Base-by-base conservation (phyloP, 2,113 vertebrate species). In the Chaetorhynchus papuensis region DNA sequence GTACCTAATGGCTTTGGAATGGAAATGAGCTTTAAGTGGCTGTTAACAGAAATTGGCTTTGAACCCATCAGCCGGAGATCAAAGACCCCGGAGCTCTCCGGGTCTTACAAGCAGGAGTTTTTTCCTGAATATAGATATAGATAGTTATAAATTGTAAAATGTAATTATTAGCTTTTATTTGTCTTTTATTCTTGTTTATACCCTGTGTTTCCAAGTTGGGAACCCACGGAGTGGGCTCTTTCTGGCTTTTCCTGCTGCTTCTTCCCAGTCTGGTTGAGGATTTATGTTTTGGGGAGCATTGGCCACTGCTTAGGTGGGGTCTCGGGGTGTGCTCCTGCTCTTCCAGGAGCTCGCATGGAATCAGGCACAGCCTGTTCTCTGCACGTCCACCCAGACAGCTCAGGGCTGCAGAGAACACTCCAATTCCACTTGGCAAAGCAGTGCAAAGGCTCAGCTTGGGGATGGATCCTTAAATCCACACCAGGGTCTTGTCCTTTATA, bases 21-120 rank as follows among this genome's bases (percentile, higher is more conserved):
- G 66, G 87, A 93, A 95, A 96, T 91, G 53, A 96, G 63, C 64
- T 74, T 61, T 80, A 81, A 96, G 69, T 81, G 80, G 77, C 81
- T 89, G 66, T 93, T 87, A 93, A 89, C 68, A 78, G 60, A 81
- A 89, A 81, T 74, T 93, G 87, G 14, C 83, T 96, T 78, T 91
- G 81, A 93, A 94, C 65, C 70, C 90, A 15, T 57, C 75, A 86
- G 63, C 61, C 39, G 37, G 20, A 82, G 81, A 81, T 78, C 54
- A 87, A 16, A 64, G 81, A 87, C 72, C 60, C 44, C 45, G 50
- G 56, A 87, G 81, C 84, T 75, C 65, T 27, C 56, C n/a, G 3
- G 81, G 69, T 66, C 39, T 35, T 19, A 24, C 6, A 53, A 45
- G 45, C 30, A 13, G 13, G 14, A 15, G 24, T 60, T 75, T 35